These are phyloP conservation scores for Neoascia interrupta DNA, from an alignment of 2,888 invertebrate species.

Conservation along the genomic window DNA sequence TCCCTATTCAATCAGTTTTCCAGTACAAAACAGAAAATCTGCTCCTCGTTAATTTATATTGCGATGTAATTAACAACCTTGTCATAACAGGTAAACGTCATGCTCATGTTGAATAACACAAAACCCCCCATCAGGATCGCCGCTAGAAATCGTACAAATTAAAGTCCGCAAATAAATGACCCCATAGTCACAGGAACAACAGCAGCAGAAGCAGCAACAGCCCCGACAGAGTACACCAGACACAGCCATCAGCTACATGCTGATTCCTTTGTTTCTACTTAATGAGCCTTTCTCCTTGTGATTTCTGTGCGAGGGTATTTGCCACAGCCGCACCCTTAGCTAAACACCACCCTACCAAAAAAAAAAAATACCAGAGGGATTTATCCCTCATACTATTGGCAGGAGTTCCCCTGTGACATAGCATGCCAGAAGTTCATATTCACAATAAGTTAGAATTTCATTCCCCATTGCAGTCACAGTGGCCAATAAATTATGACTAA, in stretches of 20 bases:
- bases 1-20: constrained; percentile 15
- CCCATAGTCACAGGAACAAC: constrained; percentile 16
- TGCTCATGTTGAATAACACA: constrained; percentile 41
- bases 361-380: too few relatives aligned
- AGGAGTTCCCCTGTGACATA: constrained; percentile 22
- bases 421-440: constrained; percentile 44
- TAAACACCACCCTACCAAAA: too few relatives aligned
- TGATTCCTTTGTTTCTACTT: constrained; percentile 49
- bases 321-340: constrained; percentile 22
- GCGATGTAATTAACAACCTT: constrained; percentile 52
- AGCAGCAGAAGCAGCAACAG: too few relatives aligned
- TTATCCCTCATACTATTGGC: constrained; percentile 3
- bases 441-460: constrained; percentile 33
- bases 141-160: constrained; percentile 44
- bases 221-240: background rate
- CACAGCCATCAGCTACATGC: constrained; percentile 38
- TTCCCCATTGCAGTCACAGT: constrained; percentile 33
- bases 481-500: constrained; percentile 55
- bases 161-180: constrained; percentile 48
- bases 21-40: background rate
- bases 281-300: constrained; percentile 45
- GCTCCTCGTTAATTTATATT: constrained; percentile 33
- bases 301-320: background rate
- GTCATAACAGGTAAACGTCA: constrained; percentile 55
- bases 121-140: background rate